Conservation (phyloP, 2,888 invertebrate genomes). For the Gryllus longicercus region DNA sequence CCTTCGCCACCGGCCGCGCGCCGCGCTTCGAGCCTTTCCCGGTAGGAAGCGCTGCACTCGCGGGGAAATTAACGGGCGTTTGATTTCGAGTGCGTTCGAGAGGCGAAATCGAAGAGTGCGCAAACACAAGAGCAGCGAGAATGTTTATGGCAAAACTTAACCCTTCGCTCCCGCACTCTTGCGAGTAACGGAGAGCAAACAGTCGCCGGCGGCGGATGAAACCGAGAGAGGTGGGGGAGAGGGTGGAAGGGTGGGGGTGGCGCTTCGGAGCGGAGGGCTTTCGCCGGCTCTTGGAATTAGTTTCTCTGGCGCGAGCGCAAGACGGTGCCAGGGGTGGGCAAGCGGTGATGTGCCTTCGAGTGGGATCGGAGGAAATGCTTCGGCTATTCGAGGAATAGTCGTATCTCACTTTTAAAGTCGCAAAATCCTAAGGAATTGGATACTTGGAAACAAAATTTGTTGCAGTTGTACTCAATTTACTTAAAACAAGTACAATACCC, state of each 20-base stretch:
- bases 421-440: too few relatives aligned
- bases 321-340: not conserved
- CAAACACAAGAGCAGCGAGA: not conserved
- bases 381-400: too few relatives aligned
- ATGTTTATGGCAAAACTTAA: not conserved
- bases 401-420: too few relatives aligned
- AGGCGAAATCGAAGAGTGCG: not conserved
- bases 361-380: too few relatives aligned
- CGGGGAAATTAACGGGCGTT: not conserved
- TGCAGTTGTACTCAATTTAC: too few relatives aligned
- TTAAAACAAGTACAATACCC: too few relatives aligned
- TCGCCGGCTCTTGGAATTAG: not conserved
- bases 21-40: too few relatives aligned
- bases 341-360: not conserved
- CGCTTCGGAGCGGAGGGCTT: not conserved
- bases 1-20: too few relatives aligned
- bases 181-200: constrained; percentile 5
- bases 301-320: not conserved
- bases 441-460: too few relatives aligned
- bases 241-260: too few relatives aligned
- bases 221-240: not conserved
- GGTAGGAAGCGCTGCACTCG: not conserved
- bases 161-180: not conserved
- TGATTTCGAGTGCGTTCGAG: not conserved
- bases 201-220: not conserved